phyloP scores from a whole-genome alignment of 1,140 invertebrate genomes.

The Meloidogyne floridensis region DNA sequence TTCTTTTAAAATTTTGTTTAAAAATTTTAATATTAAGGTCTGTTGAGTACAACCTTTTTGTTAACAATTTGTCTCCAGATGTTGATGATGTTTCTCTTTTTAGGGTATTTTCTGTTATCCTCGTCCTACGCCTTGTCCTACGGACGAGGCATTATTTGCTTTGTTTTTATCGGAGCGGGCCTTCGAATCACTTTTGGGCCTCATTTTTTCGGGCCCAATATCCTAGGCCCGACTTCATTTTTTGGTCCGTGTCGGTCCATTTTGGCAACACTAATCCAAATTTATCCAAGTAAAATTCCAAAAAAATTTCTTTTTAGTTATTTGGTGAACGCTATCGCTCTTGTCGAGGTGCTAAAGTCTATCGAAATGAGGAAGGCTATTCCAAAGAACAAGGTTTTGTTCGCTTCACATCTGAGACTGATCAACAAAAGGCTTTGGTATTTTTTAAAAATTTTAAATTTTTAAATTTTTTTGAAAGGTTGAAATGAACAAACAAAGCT shows the following conservation, averaged over 20 bases:
- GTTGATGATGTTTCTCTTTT: constrained; percentile 56
- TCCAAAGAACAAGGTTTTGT: constrained; percentile 57
- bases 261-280: too few relatives aligned
- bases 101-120: constrained; percentile 39
- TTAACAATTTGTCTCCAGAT: constrained; percentile 51
- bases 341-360: constrained; percentile 63
- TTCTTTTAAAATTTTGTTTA: constrained; percentile 12
- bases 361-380: constrained; percentile 54
- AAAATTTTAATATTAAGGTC: constrained; percentile 18
- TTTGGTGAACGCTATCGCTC: constrained; percentile 56
- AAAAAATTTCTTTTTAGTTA: constrained; percentile 52
- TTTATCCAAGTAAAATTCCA: too few relatives aligned
- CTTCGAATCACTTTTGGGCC: too few relatives aligned
- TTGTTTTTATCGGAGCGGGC: too few relatives aligned
- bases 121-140: too few relatives aligned
- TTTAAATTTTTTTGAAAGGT: constrained; percentile 39
- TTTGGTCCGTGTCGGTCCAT: too few relatives aligned
- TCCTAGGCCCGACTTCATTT: too few relatives aligned
- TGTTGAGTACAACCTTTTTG: constrained; percentile 60
- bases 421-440: constrained; percentile 60
- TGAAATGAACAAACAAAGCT: constrained; percentile 54
- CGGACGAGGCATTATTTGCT: too few relatives aligned
- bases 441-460: constrained; percentile 20
- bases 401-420: constrained; percentile 58
- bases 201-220: too few relatives aligned